These are phyloP conservation scores for Amphiprion clarkii DNA, from an alignment of 2,797 vertebrate species.

Conservation along the genomic window DNA sequence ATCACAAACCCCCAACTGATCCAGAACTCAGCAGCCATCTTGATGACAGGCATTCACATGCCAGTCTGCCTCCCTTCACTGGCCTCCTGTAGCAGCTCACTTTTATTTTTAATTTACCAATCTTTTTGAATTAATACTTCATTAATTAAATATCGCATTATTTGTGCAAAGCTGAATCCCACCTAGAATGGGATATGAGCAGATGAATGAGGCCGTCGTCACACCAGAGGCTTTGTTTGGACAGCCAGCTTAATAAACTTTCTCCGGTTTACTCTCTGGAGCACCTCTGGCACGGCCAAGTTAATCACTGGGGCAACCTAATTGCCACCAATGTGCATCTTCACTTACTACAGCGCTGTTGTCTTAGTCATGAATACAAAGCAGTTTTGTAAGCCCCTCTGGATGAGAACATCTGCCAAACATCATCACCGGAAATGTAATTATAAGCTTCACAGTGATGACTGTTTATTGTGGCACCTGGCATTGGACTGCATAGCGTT, in stretches of 20 bases:
- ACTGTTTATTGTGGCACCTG: constrained; percentile 31
- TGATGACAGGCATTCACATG: constrained; percentile 9
- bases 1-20: constrained; percentile 30
- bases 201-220: constrained; percentile 1
- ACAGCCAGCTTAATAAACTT: constrained; percentile 29
- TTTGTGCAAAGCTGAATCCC: constrained; percentile 18
- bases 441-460: constrained; percentile 50
- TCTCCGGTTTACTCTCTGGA: constrained; percentile 19
- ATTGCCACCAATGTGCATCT: constrained; percentile 47
- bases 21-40: constrained; percentile 27
- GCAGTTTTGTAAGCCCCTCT: constrained; percentile 57
- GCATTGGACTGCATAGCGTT: constrained; percentile 13
- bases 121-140: background rate
- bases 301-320: constrained; percentile 49
- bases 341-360: constrained; percentile 44
- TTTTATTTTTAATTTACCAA: background rate
- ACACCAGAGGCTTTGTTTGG: background rate
- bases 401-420: constrained; percentile 68
- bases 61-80: constrained; percentile 7
- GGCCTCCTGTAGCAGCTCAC: background rate
- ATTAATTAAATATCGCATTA: background rate
- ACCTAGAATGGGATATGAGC: background rate
- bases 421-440: constrained; percentile 62
- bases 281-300: constrained; percentile 47
- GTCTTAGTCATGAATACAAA: constrained; percentile 67